A percentile compares a stretch with the other conserved stretches of the same genome.
Conservation (phyloP, 2,797 vertebrate genomes). For the Neopelma chrysocephalum region DNA sequence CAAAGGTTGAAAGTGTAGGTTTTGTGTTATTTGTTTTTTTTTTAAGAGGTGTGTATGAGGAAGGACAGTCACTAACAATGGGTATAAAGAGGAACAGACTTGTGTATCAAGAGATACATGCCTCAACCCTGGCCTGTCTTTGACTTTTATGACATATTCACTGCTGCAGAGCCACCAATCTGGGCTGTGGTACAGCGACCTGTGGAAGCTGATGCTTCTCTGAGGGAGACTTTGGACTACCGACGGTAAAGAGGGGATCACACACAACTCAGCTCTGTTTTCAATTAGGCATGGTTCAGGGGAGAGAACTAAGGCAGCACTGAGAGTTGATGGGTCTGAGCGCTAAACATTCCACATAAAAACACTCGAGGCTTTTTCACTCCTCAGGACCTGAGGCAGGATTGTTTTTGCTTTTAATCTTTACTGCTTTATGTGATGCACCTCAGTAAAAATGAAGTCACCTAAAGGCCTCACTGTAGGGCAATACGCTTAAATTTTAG, state of each 20-base stretch:
- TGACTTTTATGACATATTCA: not conserved
- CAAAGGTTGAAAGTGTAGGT: not conserved
- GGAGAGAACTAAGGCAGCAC: not conserved
- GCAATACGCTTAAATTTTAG: not conserved
- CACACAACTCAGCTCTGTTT: not conserved
- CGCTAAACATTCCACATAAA: not conserved
- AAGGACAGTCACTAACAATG: not conserved
- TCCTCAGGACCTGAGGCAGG: not conserved
- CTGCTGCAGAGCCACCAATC: no score
- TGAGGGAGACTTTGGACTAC: not conserved
- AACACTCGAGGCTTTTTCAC: not conserved
- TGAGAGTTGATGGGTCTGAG: not conserved
- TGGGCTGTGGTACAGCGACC: no score
- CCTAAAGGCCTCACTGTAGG: not conserved
- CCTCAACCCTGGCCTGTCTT: not conserved
- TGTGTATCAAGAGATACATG: not conserved
- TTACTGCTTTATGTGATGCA: not conserved
- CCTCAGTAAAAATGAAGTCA: not conserved
- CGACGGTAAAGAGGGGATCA: rapidly evolving
- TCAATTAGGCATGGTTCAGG: not conserved
- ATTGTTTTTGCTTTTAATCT: not conserved
- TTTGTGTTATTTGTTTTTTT: not conserved
- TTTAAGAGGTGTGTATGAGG: not conserved
- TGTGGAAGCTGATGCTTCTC: not conserved
- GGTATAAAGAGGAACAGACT: not conserved